Evolutionary conservation across 1,140 invertebrate species (phyloP).

Genomic region (Mycetomoellerius zeteki): DNA sequence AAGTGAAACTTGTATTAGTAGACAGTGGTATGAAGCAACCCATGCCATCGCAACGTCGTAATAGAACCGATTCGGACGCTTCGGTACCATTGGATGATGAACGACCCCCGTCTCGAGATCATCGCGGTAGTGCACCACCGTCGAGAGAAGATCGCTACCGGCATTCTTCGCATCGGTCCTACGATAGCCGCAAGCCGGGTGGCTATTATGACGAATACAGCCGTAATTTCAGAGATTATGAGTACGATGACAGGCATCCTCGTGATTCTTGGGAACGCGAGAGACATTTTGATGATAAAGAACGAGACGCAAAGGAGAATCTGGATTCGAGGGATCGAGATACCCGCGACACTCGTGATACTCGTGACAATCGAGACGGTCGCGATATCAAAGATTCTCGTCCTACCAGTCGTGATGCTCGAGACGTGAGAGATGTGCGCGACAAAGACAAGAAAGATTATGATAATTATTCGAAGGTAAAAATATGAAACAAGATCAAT

Average conservation of each 20-base stretch:
- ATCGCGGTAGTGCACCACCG: conserved; percentile 70
- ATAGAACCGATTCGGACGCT: conserved; percentile 82
- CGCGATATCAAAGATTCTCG: conserved; percentile 77
- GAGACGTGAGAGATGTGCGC: conserved; percentile 75
- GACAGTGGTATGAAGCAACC: conserved; percentile 79
- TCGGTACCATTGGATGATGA: conserved; percentile 82
- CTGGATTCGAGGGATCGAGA: conserved; percentile 74
- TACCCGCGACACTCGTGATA: conserved; percentile 58
- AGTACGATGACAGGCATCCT: conserved; percentile 83
- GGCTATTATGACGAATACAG: conserved; percentile 84
- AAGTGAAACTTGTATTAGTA: conserved; percentile 65
- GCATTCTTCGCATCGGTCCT: conserved; percentile 78
- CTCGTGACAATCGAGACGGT: conserved; percentile 73
- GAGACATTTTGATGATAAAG: conserved; percentile 83
- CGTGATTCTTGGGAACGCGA: conserved; percentile 84
- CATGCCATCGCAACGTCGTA: conserved; percentile 79
- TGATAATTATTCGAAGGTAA: conserved; percentile 83
- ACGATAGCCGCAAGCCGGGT: conserved; percentile 81
- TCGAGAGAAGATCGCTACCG: conserved; percentile 81
- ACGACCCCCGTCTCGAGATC: conserved; percentile 81
- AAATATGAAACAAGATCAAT: neutral
- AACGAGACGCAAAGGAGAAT: conserved; percentile 71
- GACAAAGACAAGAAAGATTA: conserved; percentile 84
- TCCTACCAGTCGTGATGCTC: conserved; percentile 70
- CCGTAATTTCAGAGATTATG: conserved; percentile 83